Evolutionary conservation across 1,140 invertebrate genomes (phyloP), one percentile per base, ranked within the genome.

Genomic region (Pissodes strobi): DNA sequence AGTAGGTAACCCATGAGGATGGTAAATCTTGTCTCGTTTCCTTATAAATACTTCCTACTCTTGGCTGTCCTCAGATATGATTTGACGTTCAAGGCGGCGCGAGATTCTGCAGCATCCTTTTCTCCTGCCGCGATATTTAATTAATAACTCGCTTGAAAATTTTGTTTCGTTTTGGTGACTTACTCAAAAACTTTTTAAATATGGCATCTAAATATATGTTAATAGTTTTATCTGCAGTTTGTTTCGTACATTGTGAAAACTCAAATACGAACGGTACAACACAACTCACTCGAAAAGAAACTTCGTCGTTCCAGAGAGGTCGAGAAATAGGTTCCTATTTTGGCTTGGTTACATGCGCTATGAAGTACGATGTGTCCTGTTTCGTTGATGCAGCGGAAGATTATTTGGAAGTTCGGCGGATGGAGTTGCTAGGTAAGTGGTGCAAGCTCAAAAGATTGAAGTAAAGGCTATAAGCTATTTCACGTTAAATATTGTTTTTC

Each of bases 81-180:
- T 39, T 58, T 58, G 51, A 71, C 68, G 71, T 72, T 71, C 71
- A 71, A 68, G 69, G 69, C 67, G 67, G 58, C 43, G 34, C 37
- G 59, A 41, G 34, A 6, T 30, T 27, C 17, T 41, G 18, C 22
- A 21, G 18, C 22, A 21, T 46, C 22, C 18, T 1, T 18, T 12
- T n/a, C 43, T 34, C 6, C 30, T 8, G 6, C 30, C n/a, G 30
- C 6, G 30, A 34, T n/a, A 8, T 34, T 34, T 34, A 8, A 34
- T n/a, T n/a, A 34, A 8, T 34, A 34, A 34, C n/a, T 34, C n/a
- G 10, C 15, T 22, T 23, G 37, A 10, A 56, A 19, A 49, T 30
- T 37, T 51, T 17, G 2, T 12, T 21, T 46, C 43, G 1, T 41
- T 2, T 46, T 21, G 18, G 22, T 21, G 22, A 23, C 21, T 18